These are phyloP conservation scores for Grus americana DNA, from an alignment of 2,113 vertebrate species.

Conservation along the genomic window DNA sequence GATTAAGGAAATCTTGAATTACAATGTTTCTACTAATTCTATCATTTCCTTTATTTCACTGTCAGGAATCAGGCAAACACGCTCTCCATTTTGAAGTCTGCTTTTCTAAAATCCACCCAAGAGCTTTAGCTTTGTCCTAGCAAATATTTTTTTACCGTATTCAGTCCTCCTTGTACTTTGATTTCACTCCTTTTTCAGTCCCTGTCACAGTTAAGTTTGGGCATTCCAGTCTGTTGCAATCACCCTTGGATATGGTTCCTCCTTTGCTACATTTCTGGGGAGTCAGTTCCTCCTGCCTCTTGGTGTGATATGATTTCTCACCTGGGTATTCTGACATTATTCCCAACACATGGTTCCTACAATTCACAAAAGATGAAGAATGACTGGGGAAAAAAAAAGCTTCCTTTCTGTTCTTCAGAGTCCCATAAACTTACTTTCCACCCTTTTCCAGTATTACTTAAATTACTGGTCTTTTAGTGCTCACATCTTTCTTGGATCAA, in stretches of 20 bases:
- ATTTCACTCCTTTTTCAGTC: background rate
- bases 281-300: background rate
- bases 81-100: background rate
- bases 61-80: background rate
- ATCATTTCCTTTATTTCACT: background rate
- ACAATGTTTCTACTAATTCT: background rate
- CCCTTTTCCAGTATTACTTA: too few relatives aligned
- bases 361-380: background rate
- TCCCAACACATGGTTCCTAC: background rate
- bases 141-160: background rate
- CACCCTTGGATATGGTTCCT: background rate
- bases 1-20: background rate
- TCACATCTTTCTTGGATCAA: too few relatives aligned
- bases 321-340: background rate
- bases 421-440: too few relatives aligned
- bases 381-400: background rate
- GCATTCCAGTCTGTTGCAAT: background rate
- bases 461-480: too few relatives aligned
- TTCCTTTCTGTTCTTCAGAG: too few relatives aligned
- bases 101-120: background rate
- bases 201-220: background rate
- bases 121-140: background rate
- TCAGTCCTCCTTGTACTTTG: background rate
- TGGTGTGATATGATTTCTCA: background rate
- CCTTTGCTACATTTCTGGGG: background rate